Base-by-base conservation (phyloP, 2,797 vertebrate genomes). In the Psittacula echo region DNA sequence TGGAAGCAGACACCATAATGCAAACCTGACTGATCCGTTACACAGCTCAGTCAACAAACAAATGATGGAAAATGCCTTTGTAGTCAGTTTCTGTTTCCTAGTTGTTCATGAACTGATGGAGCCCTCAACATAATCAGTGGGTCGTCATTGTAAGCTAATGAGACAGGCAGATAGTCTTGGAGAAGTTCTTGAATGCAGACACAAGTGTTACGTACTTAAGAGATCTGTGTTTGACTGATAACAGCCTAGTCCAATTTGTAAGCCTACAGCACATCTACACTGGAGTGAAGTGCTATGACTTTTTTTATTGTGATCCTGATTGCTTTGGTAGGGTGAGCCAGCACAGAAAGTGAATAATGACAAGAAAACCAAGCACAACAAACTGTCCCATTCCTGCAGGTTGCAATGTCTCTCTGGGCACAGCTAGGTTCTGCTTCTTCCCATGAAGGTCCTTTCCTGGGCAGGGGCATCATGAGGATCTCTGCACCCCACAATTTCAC, bases 201-300 rank as follows among this genome's bases (percentile, higher is more conserved):
- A 75, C 76, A 64, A 91, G n/a, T 23, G 51, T 70, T 71, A 26
- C 13, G 76, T 54, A 51, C 51, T 80, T 80, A 62, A 67, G 92
- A 91, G 90, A 71, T 80, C 44, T 77, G 90, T 74, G 76, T 74
- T 85, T 92, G 85, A 20, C 68, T 89, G 87, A 70, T 89, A 89
- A 91, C 72, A 91, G 50, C 42, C 39, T 15, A 4, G 39, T 61
- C 34, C 50, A 62, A 50, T 58, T 70, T 80, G 75, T 74, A 71
- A 71, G 64, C 53, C 48, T 67, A 3, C 3, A 20, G 54, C n/a
- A 4, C 62, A 85, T 44, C 56, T 77, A 30, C n/a, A 3, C 61
- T 29, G 34, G 19, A 34, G 58, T 39, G 37, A 66, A 89, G 79
- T 23, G 51, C n/a, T 42, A 2, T 5, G 41, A 22, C 0, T 29